phyloP scores from a whole-genome alignment of 2,797 vertebrate species.

The Poeciliopsis turneri region DNA sequence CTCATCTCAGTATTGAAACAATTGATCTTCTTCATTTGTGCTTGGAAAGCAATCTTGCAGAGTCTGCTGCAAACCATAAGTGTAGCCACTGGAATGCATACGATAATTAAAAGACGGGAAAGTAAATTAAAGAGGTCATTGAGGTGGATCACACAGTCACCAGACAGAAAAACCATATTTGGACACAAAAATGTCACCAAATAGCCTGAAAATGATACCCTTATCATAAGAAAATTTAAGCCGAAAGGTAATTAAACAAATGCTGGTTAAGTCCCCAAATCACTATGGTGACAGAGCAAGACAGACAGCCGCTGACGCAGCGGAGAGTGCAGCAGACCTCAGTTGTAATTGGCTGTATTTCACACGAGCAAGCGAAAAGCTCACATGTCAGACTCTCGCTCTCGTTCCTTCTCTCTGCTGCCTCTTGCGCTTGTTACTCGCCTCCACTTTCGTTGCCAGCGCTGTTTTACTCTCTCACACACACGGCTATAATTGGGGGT shows the following conservation, averaged over 20 bases:
- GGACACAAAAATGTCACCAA: slow-evolving; percentile 61
- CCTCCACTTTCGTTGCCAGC: slow-evolving; percentile 29
- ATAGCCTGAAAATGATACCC: slow-evolving; percentile 65
- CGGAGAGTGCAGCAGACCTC: slow-evolving; percentile 56
- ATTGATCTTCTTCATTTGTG: slow-evolving; percentile 23
- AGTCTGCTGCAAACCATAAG: slow-evolving; percentile 39
- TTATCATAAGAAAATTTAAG: slow-evolving; percentile 53
- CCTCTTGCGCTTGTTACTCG: slow-evolving; percentile 44
- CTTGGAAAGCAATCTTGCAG: slow-evolving; percentile 27
- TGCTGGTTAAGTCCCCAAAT: slow-evolving; percentile 70
- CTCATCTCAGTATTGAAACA: slow-evolving; percentile 8
- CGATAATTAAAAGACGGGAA: slow-evolving; percentile 57
- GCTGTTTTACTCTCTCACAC: slow-evolving; percentile 42
- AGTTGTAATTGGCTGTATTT: slow-evolving; percentile 81
- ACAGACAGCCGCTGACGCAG: slow-evolving; percentile 80
- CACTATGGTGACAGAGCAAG: slow-evolving; percentile 70
- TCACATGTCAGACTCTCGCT: slow-evolving; percentile 52
- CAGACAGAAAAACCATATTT: slow-evolving; percentile 60
- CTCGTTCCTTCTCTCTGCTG: slow-evolving; percentile 42
- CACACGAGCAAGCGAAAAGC: slow-evolving; percentile 65
- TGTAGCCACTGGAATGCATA: slow-evolving; percentile 27
- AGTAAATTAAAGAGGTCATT: slow-evolving; percentile 70
- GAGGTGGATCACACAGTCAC: slow-evolving; percentile 58
- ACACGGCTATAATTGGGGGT: slow-evolving; percentile 72
- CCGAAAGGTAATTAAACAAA: slow-evolving; percentile 75